Percentiles rank a stretch among this genome's conserved stretches.
phyloP scores from a whole-genome alignment of 2,888 invertebrate genomes.

The Cephus rjabovi region DNA sequence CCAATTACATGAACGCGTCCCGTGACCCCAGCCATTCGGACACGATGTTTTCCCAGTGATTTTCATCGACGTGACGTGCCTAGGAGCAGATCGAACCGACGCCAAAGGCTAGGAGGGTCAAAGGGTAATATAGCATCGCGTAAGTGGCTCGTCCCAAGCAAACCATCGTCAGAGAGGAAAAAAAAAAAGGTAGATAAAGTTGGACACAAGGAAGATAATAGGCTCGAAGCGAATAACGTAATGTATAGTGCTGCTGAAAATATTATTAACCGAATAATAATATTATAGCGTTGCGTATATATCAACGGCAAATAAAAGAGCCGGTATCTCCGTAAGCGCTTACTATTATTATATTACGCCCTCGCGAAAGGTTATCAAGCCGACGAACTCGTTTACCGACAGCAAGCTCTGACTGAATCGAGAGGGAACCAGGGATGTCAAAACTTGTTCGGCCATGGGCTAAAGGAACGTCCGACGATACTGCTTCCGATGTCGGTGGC shows the following conservation, averaged over 20 bases:
- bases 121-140: background rate
- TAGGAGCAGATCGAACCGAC: background rate
- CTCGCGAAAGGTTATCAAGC: conserved; percentile 32
- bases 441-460: background rate
- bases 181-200: background rate
- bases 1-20: background rate
- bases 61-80: background rate
- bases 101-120: background rate
- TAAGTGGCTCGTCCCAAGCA: background rate
- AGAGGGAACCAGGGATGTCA: background rate
- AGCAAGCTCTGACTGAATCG: conserved; percentile 25
- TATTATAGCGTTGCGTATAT: background rate
- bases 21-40: background rate
- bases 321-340: background rate
- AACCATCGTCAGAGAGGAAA: background rate
- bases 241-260: background rate
- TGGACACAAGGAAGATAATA: background rate
- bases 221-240: background rate
- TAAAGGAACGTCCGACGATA: background rate
- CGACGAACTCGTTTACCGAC: conserved; percentile 32
- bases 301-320: background rate
- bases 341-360: conserved; percentile 1
- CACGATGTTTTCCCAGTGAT: background rate
- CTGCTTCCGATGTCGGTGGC: background rate
- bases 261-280: background rate